Base-by-base conservation (phyloP, 2,797 vertebrate genomes). In the Yasuhikotakia modesta region DNA sequence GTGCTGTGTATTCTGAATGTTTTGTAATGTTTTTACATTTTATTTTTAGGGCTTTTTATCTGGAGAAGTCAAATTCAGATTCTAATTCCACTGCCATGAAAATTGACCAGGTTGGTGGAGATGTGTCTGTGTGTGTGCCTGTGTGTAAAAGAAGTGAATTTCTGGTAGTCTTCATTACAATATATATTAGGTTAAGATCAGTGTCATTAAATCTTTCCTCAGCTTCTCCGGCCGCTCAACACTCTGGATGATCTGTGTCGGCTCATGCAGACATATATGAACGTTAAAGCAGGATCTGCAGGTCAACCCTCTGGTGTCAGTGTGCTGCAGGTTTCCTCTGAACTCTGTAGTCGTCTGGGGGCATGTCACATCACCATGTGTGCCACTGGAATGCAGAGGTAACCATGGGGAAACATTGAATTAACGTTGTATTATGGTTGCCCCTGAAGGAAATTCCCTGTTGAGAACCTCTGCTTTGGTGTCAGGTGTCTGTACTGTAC, bases 361-460 rank as follows among this genome's bases (percentile, higher is more conserved):
- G 96, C 96, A 70, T 99, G 97, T 70, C 96, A 99, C 91, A 93
- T 99, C 73, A 90, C 94, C 73, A 96, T 98, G 96, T 99, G 98
- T 0, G 93, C 94, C 81, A 98, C 97, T 0, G 98, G 98, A 64
- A 96, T 99, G 96, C 98, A 99, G 88, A 97, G 98, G 97, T 98
- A 87, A 87, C 32, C 2, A 17, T 17, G 45, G 27, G n/a, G 0
- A 43, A 68, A 70, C 14, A 2, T 58, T 46, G 1, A 22, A 65
- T 53, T 63, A 21, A 39, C 19, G 45, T 52, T 50, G 55, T 43
- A 27, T 27, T 27, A 27, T 27, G 2, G 27, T 27, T 27, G 27
- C 27, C 27, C 27, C 27, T 4, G 4, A 27, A 27, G 2, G 27
- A 27, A 27, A 58, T 12, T 12, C 21, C 5, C 55, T 16, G 24